Conservation (phyloP, 2,888 invertebrate genomes). For the Lucinisca nassula region DNA sequence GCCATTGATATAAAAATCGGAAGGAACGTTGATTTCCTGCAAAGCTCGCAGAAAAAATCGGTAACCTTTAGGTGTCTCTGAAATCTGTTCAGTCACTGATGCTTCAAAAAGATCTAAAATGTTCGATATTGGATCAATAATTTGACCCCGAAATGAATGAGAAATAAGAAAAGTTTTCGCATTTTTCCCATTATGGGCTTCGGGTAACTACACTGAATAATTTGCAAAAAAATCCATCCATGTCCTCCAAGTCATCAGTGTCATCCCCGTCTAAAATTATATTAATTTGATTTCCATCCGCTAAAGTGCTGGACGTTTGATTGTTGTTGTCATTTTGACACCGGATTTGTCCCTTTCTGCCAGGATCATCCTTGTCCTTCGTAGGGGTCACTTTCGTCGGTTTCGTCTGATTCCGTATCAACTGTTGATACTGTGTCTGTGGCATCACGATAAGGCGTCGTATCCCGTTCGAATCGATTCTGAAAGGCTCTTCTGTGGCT, state of each 20-base stretch:
- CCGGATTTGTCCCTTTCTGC: too few relatives aligned
- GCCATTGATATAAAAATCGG: not conserved
- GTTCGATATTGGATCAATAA: not conserved
- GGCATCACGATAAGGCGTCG: not conserved
- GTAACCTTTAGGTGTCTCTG: not conserved
- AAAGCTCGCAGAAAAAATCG: not conserved
- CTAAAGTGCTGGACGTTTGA: not conserved
- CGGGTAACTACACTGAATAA: constrained; percentile 1
- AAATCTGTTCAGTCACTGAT: not conserved
- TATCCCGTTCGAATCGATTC: not conserved
- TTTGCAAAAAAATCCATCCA: not conserved
- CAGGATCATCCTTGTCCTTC: too few relatives aligned
- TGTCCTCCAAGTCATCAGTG: too few relatives aligned
- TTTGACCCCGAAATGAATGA: not conserved
- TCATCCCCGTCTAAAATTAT: too few relatives aligned
- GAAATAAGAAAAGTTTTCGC: not conserved
- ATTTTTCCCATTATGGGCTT: not conserved
- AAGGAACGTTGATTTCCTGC: not conserved
- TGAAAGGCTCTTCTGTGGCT: not conserved
- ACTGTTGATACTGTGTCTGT: constrained; percentile 9
- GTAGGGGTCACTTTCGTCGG: too few relatives aligned
- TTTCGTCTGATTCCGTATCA: not conserved
- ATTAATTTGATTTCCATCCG: too few relatives aligned
- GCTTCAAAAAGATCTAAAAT: not conserved
- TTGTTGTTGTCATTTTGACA: too few relatives aligned